phyloP scores from a whole-genome alignment of 2,888 invertebrate genomes.

The Chironomus riparius region DNA sequence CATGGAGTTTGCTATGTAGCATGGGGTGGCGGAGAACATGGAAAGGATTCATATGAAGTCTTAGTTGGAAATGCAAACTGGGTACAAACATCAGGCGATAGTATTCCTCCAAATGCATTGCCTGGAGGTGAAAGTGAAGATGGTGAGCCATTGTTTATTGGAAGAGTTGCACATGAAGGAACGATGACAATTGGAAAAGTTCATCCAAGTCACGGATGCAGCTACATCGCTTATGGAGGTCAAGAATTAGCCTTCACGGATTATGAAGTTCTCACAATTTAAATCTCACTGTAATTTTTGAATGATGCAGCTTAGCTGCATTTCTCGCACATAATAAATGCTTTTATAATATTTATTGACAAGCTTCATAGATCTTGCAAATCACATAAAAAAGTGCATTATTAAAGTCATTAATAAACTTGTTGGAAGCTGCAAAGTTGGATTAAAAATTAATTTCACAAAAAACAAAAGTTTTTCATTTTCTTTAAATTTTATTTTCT shows the following conservation, averaged over 20 bases:
- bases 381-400: too few species aligned
- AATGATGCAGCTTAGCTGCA: too few species aligned
- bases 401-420: too few species aligned
- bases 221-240: constrained; percentile 77
- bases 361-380: too few species aligned
- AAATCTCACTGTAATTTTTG: not conserved
- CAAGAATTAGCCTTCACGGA: constrained; percentile 70
- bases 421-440: too few species aligned
- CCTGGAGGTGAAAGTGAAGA: constrained; percentile 59
- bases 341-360: too few species aligned
- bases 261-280: constrained; percentile 61
- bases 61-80: constrained; percentile 53
- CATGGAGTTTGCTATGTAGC: constrained; percentile 61
- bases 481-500: too few species aligned
- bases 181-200: constrained; percentile 72
- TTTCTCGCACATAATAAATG: too few species aligned
- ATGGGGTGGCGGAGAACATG: constrained; percentile 68
- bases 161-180: constrained; percentile 68
- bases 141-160: constrained; percentile 70
- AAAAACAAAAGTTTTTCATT: too few species aligned
- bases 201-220: constrained; percentile 64
- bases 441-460: too few species aligned
- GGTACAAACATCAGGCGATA: constrained; percentile 55
- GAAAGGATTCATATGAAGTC: constrained; percentile 60
- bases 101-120: constrained; percentile 65